Percentiles rank a stretch among this genome's conserved stretches.
These are phyloP conservation scores for Acyrthosiphon pisum DNA, from an alignment of 1,140 invertebrate species.

Conservation along the genomic window DNA sequence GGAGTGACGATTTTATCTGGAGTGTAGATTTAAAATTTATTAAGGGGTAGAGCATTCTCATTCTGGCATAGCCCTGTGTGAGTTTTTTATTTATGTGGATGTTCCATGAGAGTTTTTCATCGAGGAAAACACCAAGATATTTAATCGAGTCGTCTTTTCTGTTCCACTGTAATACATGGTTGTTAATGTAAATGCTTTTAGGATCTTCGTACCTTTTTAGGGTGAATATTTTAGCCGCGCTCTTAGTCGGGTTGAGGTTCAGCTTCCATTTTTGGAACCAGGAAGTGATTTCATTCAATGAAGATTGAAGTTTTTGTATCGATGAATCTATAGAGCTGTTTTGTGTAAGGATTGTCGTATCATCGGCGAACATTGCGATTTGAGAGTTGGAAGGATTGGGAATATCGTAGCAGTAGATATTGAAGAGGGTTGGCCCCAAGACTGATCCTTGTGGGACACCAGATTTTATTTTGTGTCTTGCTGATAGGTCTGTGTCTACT, in stretches of 20 bases:
- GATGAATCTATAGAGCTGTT: background rate
- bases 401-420: background rate
- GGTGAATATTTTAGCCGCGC: slow-evolving; percentile 18
- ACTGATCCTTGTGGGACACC: slow-evolving; percentile 58
- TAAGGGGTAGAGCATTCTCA: background rate
- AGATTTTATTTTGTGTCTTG: background rate
- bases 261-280: slow-evolving; percentile 35
- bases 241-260: slow-evolving; percentile 1
- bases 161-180: too few species aligned
- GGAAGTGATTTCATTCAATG: too few species aligned
- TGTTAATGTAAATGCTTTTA: too few species aligned
- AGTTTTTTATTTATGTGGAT: too few species aligned
- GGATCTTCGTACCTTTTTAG: background rate
- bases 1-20: too few species aligned
- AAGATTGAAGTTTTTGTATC: slow-evolving; percentile 18
- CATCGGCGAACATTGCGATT: slow-evolving; percentile 2
- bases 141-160: too few species aligned
- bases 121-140: too few species aligned
- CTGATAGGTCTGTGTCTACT: background rate
- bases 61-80: background rate
- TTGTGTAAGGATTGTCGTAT: slow-evolving; percentile 14
- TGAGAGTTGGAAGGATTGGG: background rate
- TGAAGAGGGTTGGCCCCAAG: slow-evolving; percentile 44
- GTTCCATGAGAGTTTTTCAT: too few species aligned
- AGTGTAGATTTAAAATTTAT: too few species aligned